Conservation (phyloP, 2,888 invertebrate genomes). For the Acronicta psi region DNA sequence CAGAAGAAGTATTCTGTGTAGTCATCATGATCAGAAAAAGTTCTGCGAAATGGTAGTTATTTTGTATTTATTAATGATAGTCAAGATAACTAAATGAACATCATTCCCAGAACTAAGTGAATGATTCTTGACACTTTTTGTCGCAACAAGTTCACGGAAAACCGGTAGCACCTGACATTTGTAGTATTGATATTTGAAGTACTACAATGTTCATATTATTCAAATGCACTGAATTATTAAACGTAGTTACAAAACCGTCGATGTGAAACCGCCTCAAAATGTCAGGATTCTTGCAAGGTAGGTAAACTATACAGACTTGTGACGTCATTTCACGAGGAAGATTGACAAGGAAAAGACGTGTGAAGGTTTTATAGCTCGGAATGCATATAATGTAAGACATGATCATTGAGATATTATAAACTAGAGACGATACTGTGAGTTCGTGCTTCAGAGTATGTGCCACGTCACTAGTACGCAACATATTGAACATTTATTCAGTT, state of each 20-base stretch:
- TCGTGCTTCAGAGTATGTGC: not conserved
- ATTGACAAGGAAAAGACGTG: slow-evolving; percentile 42
- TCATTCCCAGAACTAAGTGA: slow-evolving; percentile 11
- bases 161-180: slow-evolving; percentile 43
- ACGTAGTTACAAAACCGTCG: slow-evolving; percentile 41
- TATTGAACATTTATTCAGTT: too few species aligned
- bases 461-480: not conserved
- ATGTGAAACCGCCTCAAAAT: slow-evolving; percentile 49
- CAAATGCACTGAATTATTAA: slow-evolving; percentile 50
- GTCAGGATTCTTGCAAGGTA: slow-evolving; percentile 50
- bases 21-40: too few species aligned
- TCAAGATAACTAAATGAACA: slow-evolving; percentile 12
- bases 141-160: slow-evolving; percentile 32
- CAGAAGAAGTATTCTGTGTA: not conserved
- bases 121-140: slow-evolving; percentile 29
- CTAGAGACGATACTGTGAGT: not conserved
- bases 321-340: slow-evolving; percentile 30
- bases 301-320: slow-evolving; percentile 25
- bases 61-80: slow-evolving; percentile 7
- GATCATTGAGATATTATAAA: not conserved
- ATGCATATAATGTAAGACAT: slow-evolving; percentile 19
- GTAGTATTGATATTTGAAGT: slow-evolving; percentile 29
- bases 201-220: slow-evolving; percentile 42
- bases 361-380: slow-evolving; percentile 35
- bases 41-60: not conserved